Conservation (phyloP, 1,140 invertebrate species). For the Leptonema lineaticorne region DNA sequence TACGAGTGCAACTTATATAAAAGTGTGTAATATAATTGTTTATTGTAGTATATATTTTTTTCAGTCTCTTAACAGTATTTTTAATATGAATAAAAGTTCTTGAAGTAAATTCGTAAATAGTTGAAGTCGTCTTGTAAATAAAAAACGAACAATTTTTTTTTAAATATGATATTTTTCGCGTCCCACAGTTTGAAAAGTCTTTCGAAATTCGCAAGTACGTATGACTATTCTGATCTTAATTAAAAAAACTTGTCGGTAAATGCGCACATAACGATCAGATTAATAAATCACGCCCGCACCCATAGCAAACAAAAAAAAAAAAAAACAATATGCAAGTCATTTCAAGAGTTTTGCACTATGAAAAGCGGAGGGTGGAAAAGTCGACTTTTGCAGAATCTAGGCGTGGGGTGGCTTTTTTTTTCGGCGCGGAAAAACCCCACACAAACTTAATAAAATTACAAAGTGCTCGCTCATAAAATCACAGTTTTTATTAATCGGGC, state of each 20-base stretch:
- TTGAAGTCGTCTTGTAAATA: no score
- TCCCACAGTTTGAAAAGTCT: neutral
- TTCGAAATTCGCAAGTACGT: neutral
- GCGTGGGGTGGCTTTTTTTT: neutral
- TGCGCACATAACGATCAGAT: constrained; percentile 35
- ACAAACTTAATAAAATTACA: constrained; percentile 42
- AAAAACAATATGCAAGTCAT: constrained; percentile 43
- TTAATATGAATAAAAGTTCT: no score
- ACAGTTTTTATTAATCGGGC: constrained; percentile 43
- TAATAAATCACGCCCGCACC: constrained; percentile 36
- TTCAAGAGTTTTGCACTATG: constrained; percentile 36
- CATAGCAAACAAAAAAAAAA: no score
- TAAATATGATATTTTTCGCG: no score
- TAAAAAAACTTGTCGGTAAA: constrained; percentile 42
- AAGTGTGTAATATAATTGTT: no score
- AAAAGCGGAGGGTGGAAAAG: neutral
- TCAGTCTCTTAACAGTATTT: no score
- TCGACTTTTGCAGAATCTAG: no score
- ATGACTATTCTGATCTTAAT: constrained; percentile 31
- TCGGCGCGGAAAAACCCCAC: neutral
- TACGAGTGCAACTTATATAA: no score
- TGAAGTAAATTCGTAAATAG: no score
- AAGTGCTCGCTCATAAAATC: constrained; percentile 43
- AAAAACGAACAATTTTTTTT: no score
- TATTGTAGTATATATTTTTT: no score